Percentiles rank a stretch among this genome's conserved stretches.
These are phyloP conservation scores for Schmidtea mediterranea DNA, from an alignment of 1,140 invertebrate genomes.

Conservation along the genomic window DNA sequence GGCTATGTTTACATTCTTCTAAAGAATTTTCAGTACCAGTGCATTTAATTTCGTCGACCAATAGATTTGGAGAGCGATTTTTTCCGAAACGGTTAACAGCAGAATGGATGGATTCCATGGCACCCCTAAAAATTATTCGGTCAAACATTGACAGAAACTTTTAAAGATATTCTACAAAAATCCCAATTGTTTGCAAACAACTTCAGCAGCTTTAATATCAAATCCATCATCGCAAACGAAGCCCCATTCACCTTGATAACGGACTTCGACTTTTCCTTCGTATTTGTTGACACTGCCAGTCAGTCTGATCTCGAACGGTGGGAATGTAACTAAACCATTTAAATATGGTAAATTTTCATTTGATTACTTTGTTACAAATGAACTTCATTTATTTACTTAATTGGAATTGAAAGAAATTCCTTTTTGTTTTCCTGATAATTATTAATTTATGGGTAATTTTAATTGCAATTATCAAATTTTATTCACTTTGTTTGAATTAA, in stretches of 20 bases:
- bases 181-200: constrained; percentile 17
- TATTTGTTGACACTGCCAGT: constrained; percentile 10
- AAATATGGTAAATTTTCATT: too few species aligned
- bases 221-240: constrained; percentile 14
- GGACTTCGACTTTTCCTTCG: constrained; percentile 15
- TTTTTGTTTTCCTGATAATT: too few species aligned
- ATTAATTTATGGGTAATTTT: too few species aligned
- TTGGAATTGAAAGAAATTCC: too few species aligned
- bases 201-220: constrained; percentile 13
- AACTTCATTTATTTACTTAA: too few species aligned
- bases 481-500: too few species aligned
- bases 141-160: neutral
- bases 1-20: neutral
- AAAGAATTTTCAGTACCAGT: neutral
- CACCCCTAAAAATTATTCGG: neutral
- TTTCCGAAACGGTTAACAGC: neutral
- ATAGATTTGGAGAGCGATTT: neutral
- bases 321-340: neutral
- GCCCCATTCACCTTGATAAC: constrained; percentile 15
- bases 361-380: too few species aligned
- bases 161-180: constrained; percentile 13
- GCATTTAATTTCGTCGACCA: neutral
- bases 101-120: neutral
- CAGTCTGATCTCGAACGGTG: constrained; percentile 11
- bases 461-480: too few species aligned